phyloP scores from a whole-genome alignment of 1,140 invertebrate genomes.

The Lepidurus arcticus region DNA sequence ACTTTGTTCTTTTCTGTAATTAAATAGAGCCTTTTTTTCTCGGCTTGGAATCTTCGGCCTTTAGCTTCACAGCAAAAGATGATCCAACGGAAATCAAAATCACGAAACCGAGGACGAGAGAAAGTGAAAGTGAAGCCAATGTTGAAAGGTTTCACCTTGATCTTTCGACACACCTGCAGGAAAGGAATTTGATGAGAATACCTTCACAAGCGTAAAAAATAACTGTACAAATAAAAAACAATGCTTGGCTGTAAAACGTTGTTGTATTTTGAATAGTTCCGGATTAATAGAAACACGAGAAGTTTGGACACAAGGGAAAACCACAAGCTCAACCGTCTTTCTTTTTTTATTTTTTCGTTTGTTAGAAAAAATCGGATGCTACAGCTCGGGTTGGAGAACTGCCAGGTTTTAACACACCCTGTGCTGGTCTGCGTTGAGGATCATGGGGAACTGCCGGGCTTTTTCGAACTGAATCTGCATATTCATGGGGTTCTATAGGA shows the following conservation, averaged over 20 bases:
- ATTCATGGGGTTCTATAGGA: slow-evolving; percentile 50
- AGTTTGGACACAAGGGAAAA: background rate
- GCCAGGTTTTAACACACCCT: slow-evolving; percentile 59
- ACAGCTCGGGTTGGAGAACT: slow-evolving; percentile 13
- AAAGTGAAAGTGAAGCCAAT: background rate
- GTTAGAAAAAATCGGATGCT: slow-evolving; percentile 10
- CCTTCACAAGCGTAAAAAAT: background rate
- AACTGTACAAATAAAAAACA: background rate
- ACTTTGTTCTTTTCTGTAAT: background rate
- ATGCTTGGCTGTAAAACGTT: slow-evolving; percentile 19
- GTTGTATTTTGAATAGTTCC: background rate
- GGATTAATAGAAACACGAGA: slow-evolving; percentile 19
- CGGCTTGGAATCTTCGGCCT: background rate
- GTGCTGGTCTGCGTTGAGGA: slow-evolving; percentile 56
- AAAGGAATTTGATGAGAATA: background rate
- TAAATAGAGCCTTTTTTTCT: background rate
- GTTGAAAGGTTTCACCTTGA: slow-evolving; percentile 6
- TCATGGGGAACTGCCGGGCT: slow-evolving; percentile 69
- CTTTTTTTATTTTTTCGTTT: background rate
- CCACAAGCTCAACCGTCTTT: background rate
- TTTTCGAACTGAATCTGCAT: slow-evolving; percentile 57
- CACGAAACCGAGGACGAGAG: background rate
- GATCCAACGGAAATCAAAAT: background rate
- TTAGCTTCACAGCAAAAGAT: background rate
- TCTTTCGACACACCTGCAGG: background rate